These are phyloP conservation scores for Xerus inauris DNA, from an alignment of 2,113 vertebrate genomes.

Conservation along the genomic window DNA sequence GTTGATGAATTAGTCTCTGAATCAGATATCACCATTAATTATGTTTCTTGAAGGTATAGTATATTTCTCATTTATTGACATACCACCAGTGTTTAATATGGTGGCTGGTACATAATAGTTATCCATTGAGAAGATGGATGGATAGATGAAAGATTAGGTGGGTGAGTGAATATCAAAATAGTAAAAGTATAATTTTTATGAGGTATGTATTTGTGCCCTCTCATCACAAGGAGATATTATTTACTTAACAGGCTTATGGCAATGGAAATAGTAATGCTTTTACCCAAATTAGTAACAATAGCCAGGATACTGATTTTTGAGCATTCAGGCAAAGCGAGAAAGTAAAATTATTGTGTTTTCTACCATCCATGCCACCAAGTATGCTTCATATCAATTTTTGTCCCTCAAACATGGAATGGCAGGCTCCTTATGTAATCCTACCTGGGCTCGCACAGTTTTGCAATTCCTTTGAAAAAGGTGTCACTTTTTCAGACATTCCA, in stretches of 20 bases:
- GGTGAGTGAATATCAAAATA: neutral
- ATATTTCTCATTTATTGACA: neutral
- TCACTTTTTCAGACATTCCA: neutral
- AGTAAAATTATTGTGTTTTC: neutral
- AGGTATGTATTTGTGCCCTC: neutral
- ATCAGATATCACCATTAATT: neutral
- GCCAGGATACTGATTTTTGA: neutral
- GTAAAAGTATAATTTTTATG: neutral
- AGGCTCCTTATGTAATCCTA: neutral
- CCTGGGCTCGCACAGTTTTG: neutral
- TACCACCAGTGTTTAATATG: neutral
- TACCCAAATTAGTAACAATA: neutral
- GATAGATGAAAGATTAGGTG: neutral
- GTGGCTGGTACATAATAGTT: neutral
- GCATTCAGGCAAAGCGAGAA: slow-evolving; percentile 24
- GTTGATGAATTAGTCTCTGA: neutral
- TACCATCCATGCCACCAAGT: neutral
- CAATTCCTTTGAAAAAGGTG: neutral
- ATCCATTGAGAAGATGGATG: neutral
- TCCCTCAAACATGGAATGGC: neutral
- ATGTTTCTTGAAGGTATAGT: neutral
- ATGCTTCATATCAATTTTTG: neutral
- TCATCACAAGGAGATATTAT: neutral
- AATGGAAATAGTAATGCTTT: slow-evolving; percentile 19
- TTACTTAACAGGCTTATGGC: neutral